phyloP scores from a whole-genome alignment of 2,888 invertebrate genomes.

The Tribolium freemani region DNA sequence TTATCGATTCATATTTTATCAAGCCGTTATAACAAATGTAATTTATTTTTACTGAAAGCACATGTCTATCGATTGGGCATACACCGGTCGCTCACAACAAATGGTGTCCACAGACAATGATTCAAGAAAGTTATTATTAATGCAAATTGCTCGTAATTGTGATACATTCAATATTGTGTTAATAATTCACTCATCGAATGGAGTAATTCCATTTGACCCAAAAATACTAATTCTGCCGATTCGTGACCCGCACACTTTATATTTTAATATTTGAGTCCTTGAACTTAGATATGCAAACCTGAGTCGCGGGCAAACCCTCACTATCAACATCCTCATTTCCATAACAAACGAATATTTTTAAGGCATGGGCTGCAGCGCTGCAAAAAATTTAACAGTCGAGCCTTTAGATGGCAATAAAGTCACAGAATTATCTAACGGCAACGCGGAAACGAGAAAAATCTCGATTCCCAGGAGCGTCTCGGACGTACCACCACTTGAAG shows the following conservation, averaged over 20 bases:
- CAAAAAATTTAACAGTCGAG: conserved; percentile 64
- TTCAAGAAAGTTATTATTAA: conserved; percentile 40
- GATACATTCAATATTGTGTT: neutral
- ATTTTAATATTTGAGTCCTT: conserved; percentile 36
- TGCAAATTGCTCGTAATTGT: conserved; percentile 23
- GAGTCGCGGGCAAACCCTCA: conserved; percentile 12
- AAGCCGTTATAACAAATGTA: conserved; percentile 38
- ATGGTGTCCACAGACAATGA: conserved; percentile 42
- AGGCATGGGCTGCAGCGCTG: conserved; percentile 65
- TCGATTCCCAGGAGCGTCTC: conserved; percentile 54
- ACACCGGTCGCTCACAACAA: conserved; percentile 49
- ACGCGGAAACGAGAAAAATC: conserved; percentile 51
- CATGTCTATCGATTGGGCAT: conserved; percentile 45
- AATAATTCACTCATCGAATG: neutral
- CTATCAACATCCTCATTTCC: conserved; percentile 28
- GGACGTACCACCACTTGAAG: conserved; percentile 59
- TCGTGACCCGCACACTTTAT: conserved; percentile 18
- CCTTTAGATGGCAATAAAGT: conserved; percentile 57
- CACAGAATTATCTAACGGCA: conserved; percentile 47
- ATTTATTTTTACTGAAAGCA: conserved; percentile 47
- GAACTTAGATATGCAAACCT: conserved; percentile 39
- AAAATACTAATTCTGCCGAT: too few species aligned
- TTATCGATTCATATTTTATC: conserved; percentile 44
- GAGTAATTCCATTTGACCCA: neutral
- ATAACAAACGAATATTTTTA: conserved; percentile 39